phyloP scores from a whole-genome alignment of 2,888 invertebrate genomes.

The Heliconius cydno region DNA sequence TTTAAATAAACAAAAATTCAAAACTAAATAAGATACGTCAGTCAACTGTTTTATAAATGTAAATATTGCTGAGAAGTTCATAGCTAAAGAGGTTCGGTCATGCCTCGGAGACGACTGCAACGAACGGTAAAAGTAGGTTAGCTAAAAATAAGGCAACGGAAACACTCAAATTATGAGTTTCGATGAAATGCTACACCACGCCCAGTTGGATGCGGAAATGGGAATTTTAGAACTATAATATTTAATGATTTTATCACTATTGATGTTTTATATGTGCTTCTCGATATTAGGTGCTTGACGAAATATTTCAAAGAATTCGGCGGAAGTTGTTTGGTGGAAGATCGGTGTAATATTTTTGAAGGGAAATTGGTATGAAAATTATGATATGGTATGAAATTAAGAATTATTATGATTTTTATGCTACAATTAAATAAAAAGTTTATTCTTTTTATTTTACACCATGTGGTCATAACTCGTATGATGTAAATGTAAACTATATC shows the following conservation, averaged over 20 bases:
- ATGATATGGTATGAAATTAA: not conserved
- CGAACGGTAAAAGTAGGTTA: constrained; percentile 67
- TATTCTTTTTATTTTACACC: not conserved
- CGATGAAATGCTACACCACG: constrained; percentile 73
- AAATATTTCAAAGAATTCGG: constrained; percentile 17
- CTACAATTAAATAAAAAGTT: not conserved
- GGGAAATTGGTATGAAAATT: constrained; percentile 1
- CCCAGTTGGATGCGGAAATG: constrained; percentile 69
- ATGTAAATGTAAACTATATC: not conserved
- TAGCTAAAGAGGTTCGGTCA: constrained; percentile 43
- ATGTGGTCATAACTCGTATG: not conserved
- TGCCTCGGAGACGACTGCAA: constrained; percentile 44
- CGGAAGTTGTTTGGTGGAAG: constrained; percentile 19
- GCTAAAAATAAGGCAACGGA: constrained; percentile 76
- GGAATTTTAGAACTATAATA: constrained; percentile 53
- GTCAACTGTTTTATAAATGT: constrained; percentile 30
- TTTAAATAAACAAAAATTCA: constrained; percentile 13
- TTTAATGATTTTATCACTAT: constrained; percentile 54
- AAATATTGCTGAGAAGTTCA: constrained; percentile 34
- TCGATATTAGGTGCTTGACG: constrained; percentile 1
- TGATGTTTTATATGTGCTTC: constrained; percentile 21
- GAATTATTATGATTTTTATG: not conserved
- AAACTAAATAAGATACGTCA: constrained; percentile 29
- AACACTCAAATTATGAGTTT: constrained; percentile 80
- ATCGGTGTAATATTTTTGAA: constrained; percentile 1